These are phyloP conservation scores for Campoletis raptor DNA, from an alignment of 2,888 invertebrate genomes.

Conservation along the genomic window DNA sequence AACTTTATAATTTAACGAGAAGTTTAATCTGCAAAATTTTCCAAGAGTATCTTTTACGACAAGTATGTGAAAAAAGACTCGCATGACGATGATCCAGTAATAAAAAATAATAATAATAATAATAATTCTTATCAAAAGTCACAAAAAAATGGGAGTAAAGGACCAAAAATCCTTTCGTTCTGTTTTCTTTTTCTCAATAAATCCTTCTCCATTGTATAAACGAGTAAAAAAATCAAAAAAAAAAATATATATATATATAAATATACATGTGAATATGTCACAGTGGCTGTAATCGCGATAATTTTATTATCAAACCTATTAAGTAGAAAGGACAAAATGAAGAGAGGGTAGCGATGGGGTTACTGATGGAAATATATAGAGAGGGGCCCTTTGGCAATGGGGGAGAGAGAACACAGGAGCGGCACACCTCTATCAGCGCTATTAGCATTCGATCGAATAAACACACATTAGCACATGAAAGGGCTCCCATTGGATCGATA, in stretches of 20 bases:
- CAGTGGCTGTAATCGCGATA: conserved; percentile 55
- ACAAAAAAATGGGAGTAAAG: neutral
- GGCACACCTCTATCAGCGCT: conserved; percentile 66
- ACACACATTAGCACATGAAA: conserved; percentile 83
- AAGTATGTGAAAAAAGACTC: conserved; percentile 30
- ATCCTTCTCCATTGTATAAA: neutral
- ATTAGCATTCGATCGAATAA: conserved; percentile 81
- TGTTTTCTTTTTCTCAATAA: neutral
- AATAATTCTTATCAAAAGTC: neutral
- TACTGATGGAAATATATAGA: conserved; percentile 23
- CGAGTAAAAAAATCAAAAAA: neutral
- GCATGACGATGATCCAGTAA: neutral
- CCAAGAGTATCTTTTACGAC: conserved; percentile 8
- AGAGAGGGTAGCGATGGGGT: conserved; percentile 33
- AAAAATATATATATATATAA: too few relatives aligned
- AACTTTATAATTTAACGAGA: conserved; percentile 81
- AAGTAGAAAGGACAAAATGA: conserved; percentile 5
- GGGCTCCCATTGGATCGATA: conserved; percentile 72
- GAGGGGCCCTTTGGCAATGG: conserved; percentile 53
- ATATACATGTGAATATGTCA: conserved; percentile 1
- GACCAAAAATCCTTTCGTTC: neutral
- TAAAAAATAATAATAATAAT: neutral
- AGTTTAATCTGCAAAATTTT: conserved; percentile 67
- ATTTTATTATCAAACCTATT: conserved; percentile 64
- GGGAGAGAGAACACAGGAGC: conserved; percentile 49